Base-by-base conservation (phyloP, 2,113 vertebrate species). In the Phalacrocorax brasilianus region DNA sequence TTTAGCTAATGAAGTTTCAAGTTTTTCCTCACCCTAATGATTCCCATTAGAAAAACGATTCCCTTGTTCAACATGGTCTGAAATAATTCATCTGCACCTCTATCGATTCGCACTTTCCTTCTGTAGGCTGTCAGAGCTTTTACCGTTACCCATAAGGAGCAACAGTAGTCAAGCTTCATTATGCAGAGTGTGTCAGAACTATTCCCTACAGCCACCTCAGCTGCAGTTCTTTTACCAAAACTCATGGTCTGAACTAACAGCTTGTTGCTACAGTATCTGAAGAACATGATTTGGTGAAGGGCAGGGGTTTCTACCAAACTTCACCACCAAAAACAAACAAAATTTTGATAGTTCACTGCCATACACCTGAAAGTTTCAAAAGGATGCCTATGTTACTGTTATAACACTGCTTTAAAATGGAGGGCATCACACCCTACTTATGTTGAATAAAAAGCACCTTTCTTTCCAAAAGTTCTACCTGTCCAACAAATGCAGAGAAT, bases 401-500 rank as follows among this genome's bases (percentile, higher is more conserved):
- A 97, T 71, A 98, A 97, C 61, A 98, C 70, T 95, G 84, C 65
- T 98, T 97, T 94, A 95, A 85, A 97, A 97, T 18, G 74, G 93
- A 97, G 97, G 96, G 97, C 68, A 96, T 97, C 96, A 98, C 96
- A 95, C 94, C 98, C 98, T 98, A 98, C 95, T 97, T 95, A 98
- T 98, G 98, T 98, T 96, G 97, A 98, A 98, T 98, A 98, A 98
- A 98, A 98, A 98, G 98, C 98, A 98, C 98, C 98, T 98, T 98
- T 98, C 98, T 98, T 97, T 98, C 98, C 98, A 98, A 98, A 98
- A 98, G 98, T 97, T 98, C 98, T 98, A 99, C 99, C 99, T 99
- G 99, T 96, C 99, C 99, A 95, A 99, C 99, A 97, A 99, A 99
- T n/a, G 99, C 99, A 94, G 99, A 99, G 97, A 99, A 99, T 2